These are phyloP conservation scores for Pedicia rivosa DNA, from an alignment of 2,888 invertebrate genomes.

Conservation along the genomic window DNA sequence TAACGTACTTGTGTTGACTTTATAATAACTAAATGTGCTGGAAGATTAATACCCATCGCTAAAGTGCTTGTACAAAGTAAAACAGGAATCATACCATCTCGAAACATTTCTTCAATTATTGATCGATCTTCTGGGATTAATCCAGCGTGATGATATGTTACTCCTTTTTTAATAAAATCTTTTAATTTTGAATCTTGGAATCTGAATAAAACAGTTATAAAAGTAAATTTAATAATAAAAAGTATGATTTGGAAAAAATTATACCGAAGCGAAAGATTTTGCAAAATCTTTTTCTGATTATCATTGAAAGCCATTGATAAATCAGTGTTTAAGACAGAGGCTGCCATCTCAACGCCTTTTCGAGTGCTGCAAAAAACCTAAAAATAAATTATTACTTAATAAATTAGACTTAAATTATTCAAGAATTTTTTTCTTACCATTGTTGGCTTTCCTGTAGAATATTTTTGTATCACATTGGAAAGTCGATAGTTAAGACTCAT, in stretches of 20 bases:
- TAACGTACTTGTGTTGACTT: slow-evolving; percentile 44
- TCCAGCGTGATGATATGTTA: slow-evolving; percentile 69
- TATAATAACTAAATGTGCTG: slow-evolving; percentile 66
- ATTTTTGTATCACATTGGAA: slow-evolving; percentile 45
- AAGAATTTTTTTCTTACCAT: slow-evolving; percentile 33
- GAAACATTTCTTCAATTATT: slow-evolving; percentile 48
- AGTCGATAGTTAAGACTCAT: slow-evolving; percentile 61
- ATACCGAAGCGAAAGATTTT: too few species aligned
- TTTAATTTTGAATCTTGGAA: slow-evolving; percentile 22
- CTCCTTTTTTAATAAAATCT: slow-evolving; percentile 40
- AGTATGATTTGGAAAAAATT: too few species aligned
- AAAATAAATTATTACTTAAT: slow-evolving; percentile 10
- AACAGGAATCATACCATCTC: slow-evolving; percentile 46
- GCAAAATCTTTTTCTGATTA: slow-evolving; percentile 29
- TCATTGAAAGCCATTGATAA: slow-evolving; percentile 7
- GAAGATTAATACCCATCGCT: slow-evolving; percentile 73
- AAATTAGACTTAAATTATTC: background rate
- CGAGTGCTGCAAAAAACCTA: slow-evolving; percentile 65
- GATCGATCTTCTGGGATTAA: slow-evolving; percentile 46
- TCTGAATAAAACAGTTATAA: background rate
- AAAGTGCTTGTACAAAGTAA: slow-evolving; percentile 51
- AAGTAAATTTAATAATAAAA: too few species aligned
- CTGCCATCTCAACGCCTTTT: slow-evolving; percentile 54
- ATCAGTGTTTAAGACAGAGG: slow-evolving; percentile 36
- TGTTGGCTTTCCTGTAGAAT: slow-evolving; percentile 58